Percentiles rank a stretch among this genome's conserved stretches.
These are phyloP conservation scores for Eilema depressum DNA, from an alignment of 2,888 invertebrate species.

Conservation along the genomic window DNA sequence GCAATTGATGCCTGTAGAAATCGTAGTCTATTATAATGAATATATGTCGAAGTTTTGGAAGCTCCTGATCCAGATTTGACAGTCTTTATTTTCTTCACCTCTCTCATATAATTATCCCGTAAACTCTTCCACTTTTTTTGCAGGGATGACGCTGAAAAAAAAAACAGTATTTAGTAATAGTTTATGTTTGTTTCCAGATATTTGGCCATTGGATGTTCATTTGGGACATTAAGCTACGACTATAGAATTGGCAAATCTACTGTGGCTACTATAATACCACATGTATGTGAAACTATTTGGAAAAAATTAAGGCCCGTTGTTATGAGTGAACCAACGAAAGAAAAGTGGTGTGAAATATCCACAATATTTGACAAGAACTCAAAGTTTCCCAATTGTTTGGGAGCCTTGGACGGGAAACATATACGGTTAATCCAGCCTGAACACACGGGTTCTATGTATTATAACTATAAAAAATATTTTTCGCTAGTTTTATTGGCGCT, in stretches of 20 bases:
- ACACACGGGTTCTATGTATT: constrained; percentile 39
- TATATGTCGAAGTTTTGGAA: constrained; percentile 33
- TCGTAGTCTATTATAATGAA: constrained; percentile 35
- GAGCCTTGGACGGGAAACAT: too few relatives aligned
- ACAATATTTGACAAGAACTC: too few relatives aligned
- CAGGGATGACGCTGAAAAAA: too few relatives aligned
- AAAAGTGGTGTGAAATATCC: too few relatives aligned
- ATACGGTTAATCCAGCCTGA: constrained; percentile 14
- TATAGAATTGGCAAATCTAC: constrained; percentile 39
- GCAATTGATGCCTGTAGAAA: constrained; percentile 32
- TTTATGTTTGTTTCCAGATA: neutral
- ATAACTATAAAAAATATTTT: constrained; percentile 40
- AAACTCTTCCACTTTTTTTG: constrained; percentile 30
- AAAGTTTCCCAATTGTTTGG: too few relatives aligned
- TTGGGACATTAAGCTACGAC: constrained; percentile 34
- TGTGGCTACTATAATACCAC: constrained; percentile 35
- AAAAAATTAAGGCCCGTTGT: too few relatives aligned
- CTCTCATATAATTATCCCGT: constrained; percentile 31
- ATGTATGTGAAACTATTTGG: constrained; percentile 28
- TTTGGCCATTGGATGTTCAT: constrained; percentile 22
- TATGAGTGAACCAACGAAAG: too few relatives aligned
- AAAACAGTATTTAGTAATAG: too few relatives aligned
- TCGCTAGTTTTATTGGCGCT: constrained; percentile 41
- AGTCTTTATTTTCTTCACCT: constrained; percentile 32
- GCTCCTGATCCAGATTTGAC: constrained; percentile 37